phyloP scores from a whole-genome alignment of 2,888 invertebrate genomes.

The Acholoe squamosa region DNA sequence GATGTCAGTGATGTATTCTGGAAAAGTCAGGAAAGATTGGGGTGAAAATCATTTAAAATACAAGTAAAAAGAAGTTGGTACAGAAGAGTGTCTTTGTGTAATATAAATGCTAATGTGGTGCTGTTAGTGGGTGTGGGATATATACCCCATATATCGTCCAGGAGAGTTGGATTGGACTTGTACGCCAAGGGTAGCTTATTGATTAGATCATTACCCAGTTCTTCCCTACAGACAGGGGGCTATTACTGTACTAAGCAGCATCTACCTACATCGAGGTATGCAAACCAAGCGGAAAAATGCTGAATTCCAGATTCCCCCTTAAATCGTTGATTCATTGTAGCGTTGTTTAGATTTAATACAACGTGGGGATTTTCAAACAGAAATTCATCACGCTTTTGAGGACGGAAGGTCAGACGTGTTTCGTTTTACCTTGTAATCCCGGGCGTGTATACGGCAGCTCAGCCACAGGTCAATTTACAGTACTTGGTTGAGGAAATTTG shows the following conservation, averaged over 20 bases:
- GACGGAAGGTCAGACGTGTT: too few species aligned
- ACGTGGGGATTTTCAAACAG: too few species aligned
- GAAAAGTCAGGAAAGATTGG: neutral
- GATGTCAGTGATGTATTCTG: conserved; percentile 34
- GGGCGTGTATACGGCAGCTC: too few species aligned
- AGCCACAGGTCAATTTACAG: too few species aligned
- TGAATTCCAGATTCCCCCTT: too few species aligned
- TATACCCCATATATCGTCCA: neutral
- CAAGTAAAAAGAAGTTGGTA: neutral
- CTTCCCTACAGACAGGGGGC: neutral
- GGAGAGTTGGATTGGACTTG: neutral
- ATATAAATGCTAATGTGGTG: conserved; percentile 38
- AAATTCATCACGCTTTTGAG: too few species aligned
- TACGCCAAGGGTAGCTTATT: neutral
- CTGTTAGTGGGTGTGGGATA: neutral
- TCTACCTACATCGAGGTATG: too few species aligned
- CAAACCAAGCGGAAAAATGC: too few species aligned
- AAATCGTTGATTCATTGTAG: too few species aligned
- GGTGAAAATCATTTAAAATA: neutral
- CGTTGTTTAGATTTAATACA: too few species aligned
- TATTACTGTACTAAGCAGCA: neutral
- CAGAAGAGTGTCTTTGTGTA: conserved; percentile 16
- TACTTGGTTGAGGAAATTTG: too few species aligned
- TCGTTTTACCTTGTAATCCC: too few species aligned
- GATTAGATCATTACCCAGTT: neutral